These are phyloP conservation scores for Bombylius major DNA, from an alignment of 2,888 invertebrate species.

Conservation along the genomic window DNA sequence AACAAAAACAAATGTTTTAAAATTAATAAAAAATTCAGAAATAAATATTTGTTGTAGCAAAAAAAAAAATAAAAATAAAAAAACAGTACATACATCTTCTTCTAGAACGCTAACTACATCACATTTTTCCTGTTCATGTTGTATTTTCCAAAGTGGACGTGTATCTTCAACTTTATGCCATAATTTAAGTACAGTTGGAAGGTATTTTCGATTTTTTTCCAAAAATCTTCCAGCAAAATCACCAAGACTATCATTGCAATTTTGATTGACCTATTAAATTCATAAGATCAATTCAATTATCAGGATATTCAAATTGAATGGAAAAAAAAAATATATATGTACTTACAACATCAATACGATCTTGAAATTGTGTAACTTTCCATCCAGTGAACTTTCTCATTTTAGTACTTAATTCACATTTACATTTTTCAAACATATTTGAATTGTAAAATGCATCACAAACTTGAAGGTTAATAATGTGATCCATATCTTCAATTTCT, in stretches of 20 bases:
- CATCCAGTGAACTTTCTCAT: conserved; percentile 1
- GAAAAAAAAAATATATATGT: neutral
- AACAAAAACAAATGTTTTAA: too few species aligned
- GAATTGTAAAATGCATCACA: conserved; percentile 5
- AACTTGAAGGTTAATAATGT: conserved; percentile 8
- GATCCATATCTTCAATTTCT: conserved; percentile 2
- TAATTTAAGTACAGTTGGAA: conserved; percentile 2
- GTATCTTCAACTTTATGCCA: conserved; percentile 3
- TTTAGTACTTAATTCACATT: conserved; percentile 5
- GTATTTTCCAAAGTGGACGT: conserved; percentile 7
- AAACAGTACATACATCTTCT: conserved; percentile 8
- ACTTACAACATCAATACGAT: neutral
- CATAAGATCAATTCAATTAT: neutral
- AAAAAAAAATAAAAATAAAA: too few species aligned
- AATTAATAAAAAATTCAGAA: too few species aligned
- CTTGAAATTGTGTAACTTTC: neutral
- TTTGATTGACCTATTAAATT: conserved; percentile 6
- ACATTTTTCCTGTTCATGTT: conserved; percentile 8
- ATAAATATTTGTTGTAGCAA: too few species aligned
- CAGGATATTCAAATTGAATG: too few species aligned
- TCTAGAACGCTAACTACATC: conserved; percentile 10
- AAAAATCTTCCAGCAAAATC: conserved; percentile 7
- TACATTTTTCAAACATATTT: conserved; percentile 8
- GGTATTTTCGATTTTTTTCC: conserved; percentile 3
- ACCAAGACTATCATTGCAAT: conserved; percentile 6